Evolutionary conservation across 2,113 vertebrate genomes (phyloP).

Genomic region (Spea multiplicata): DNA sequence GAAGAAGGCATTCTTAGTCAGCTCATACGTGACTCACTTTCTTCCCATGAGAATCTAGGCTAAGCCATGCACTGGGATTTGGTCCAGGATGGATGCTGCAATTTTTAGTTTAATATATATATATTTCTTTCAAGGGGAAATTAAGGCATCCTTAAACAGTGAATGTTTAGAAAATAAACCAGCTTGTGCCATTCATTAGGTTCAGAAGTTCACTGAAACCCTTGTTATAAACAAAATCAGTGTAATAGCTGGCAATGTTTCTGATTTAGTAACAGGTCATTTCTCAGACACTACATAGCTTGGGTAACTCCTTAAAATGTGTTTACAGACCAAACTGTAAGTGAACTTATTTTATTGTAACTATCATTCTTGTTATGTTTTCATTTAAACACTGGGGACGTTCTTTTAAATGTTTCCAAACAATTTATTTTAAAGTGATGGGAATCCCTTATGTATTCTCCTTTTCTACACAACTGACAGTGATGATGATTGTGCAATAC

Average conservation of each 20-base stretch:
- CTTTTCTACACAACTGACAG: slow-evolving; percentile 24
- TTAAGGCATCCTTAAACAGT: no score
- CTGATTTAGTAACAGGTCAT: slow-evolving; percentile 17
- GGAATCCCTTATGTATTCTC: slow-evolving; percentile 35
- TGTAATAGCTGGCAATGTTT: slow-evolving; percentile 10
- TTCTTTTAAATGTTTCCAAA: slow-evolving; percentile 31
- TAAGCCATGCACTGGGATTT: no score
- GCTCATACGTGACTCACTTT: no score
- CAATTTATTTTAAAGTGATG: slow-evolving; percentile 26
- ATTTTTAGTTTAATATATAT: no score
- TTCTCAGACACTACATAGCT: slow-evolving; percentile 32
- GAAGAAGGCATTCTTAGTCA: no score
- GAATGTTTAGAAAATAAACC: neutral
- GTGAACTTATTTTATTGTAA: slow-evolving; percentile 15
- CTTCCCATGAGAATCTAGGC: no score
- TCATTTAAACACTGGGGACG: neutral
- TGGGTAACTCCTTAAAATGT: slow-evolving; percentile 26
- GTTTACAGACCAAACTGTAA: slow-evolving; percentile 9
- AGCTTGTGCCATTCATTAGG: neutral
- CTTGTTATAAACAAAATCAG: slow-evolving; percentile 11
- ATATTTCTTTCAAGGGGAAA: no score
- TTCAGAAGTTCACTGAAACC: slow-evolving; percentile 21
- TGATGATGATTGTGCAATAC: slow-evolving; percentile 18
- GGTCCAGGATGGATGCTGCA: no score
- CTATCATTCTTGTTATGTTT: neutral